These are phyloP conservation scores for Heterocephalus glaber DNA, from an alignment of 2,113 vertebrate genomes.

Conservation along the genomic window DNA sequence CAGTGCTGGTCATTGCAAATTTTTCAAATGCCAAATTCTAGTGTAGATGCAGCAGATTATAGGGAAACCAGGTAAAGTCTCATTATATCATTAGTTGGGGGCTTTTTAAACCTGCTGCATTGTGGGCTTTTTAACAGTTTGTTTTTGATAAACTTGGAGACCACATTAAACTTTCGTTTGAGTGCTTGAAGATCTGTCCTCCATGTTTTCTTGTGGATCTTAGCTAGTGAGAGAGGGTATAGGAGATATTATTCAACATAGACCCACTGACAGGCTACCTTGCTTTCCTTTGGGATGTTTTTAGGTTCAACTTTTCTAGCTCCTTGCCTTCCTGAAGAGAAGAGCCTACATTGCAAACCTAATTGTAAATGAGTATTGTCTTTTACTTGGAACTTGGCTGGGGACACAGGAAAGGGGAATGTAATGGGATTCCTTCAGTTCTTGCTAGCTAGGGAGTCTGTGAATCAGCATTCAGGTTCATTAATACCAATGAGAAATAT, in stretches of 20 bases:
- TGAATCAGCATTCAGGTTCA: constrained; percentile 35
- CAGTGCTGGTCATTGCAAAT: neutral
- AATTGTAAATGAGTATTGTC: neutral
- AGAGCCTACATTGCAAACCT: neutral
- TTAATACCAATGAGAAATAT: constrained; percentile 66
- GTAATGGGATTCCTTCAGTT: neutral
- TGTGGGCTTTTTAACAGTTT: neutral
- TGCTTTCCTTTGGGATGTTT: constrained; percentile 11
- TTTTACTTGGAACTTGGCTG: neutral
- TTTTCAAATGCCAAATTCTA: neutral
- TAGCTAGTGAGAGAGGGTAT: neutral
- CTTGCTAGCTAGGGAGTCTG: neutral
- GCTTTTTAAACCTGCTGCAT: neutral
- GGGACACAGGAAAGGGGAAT: neutral
- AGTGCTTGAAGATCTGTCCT: neutral
- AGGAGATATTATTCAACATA: neutral
- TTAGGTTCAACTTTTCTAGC: neutral
- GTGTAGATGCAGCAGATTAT: neutral
- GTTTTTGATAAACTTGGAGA: neutral
- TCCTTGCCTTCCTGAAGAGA: neutral
- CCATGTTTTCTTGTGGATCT: neutral
- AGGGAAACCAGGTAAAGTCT: too few relatives aligned
- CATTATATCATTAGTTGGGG: neutral
- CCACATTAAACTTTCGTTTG: neutral
- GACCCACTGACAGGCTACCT: neutral